Base-by-base conservation (phyloP, 1,140 invertebrate genomes). In the Acyrthosiphon pisum region DNA sequence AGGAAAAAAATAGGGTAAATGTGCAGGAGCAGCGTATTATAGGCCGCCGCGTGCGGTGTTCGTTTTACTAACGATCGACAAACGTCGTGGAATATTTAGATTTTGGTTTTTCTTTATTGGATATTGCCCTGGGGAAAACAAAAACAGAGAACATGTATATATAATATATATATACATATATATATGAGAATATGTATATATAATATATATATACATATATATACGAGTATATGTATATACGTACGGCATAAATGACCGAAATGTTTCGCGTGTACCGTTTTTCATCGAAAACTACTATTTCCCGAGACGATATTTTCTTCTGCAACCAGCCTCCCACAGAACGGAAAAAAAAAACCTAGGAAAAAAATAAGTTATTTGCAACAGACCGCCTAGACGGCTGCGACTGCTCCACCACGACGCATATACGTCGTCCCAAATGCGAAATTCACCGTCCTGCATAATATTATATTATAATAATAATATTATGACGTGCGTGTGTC, bases 271-370 rank as follows among this genome's bases (percentile, higher is more conserved):
- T 41, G 89, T 90, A 90, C 44, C 37, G 90, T 91, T 91, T 91
- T 91, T 91, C 90, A 91, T 91, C 90, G 48, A 91, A 37, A 91
- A 91, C 90, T 23, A 81, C 56, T 91, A 91, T 90, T 68, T 68
- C 37, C 89, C 35, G 35, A 90, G 89, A 90, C 89, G 26, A 37
- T 41, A 37, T 37, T 22, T 90, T 90, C 56, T 44, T 56, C 50
- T 53, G 50, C 50, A 53, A 22, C 26, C 53, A 0, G 37, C 26
- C 89, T 9, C n/a, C 2, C 9, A 41, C 84, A 44, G 1, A 48
- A 76, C 2, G 20, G 50, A 68, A 30, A 60, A 56, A 56, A 30
- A 68, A 68, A 60, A 60, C 2, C 0, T 2, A 11, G 56, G 26
- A 30, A 30, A 50, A 50, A 44, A 46, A 89, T 46, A 76, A 44